phyloP scores from a whole-genome alignment of 2,888 invertebrate genomes.

The Tuberolachnus salignus region DNA sequence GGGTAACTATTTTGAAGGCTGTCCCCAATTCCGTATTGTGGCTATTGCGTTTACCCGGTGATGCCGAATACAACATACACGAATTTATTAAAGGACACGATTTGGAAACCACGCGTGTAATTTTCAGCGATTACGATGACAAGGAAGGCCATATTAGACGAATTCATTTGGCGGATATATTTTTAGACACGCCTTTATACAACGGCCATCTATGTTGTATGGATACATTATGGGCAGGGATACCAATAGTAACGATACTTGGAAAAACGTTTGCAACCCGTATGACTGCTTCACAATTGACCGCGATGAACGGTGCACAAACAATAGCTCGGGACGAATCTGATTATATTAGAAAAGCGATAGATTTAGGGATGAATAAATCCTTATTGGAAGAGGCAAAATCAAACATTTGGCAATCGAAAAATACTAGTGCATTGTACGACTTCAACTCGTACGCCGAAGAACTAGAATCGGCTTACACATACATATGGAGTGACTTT shows the following conservation, averaged over 20 bases:
- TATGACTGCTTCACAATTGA: constrained; percentile 95
- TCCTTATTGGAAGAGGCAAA: constrained; percentile 89
- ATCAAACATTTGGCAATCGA: constrained; percentile 89
- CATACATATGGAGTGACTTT: constrained; percentile 95
- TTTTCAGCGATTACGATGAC: constrained; percentile 97
- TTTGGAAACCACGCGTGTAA: constrained; percentile 76
- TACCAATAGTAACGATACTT: constrained; percentile 94
- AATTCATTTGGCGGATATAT: constrained; percentile 96
- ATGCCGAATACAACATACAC: constrained; percentile 80
- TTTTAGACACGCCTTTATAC: constrained; percentile 97
- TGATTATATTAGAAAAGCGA: constrained; percentile 92
- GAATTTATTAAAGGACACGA: constrained; percentile 77
- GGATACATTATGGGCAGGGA: constrained; percentile 99
- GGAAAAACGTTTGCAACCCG: constrained; percentile 74
- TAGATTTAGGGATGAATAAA: constrained; percentile 88
- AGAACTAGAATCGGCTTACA: constrained; percentile 86
- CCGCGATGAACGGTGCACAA: constrained; percentile 91
- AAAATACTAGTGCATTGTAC: constrained; percentile 88
- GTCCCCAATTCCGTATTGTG: constrained; percentile 94
- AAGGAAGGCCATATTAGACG: constrained; percentile 96
- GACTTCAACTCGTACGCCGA: constrained; percentile 86
- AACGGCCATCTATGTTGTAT: constrained; percentile 99
- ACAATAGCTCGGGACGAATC: constrained; percentile 83
- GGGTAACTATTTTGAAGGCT: constrained; percentile 86
- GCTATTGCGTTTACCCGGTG: constrained; percentile 91